Evolutionary conservation across 2,113 vertebrate species (phyloP).

Genomic region (Tetrao urogallus): DNA sequence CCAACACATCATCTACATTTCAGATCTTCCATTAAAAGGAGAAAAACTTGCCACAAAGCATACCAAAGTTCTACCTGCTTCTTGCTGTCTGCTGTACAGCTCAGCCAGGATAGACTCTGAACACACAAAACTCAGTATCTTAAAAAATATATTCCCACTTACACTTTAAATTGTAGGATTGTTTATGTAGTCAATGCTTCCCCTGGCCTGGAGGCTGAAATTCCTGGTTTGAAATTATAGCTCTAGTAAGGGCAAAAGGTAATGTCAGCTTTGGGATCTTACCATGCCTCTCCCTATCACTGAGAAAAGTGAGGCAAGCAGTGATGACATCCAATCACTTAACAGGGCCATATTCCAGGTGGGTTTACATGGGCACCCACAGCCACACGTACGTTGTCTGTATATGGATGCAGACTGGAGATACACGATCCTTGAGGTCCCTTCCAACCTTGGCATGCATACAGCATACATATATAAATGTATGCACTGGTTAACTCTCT

Average conservation of each 20-base stretch:
- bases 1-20: background rate
- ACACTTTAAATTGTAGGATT: background rate
- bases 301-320: background rate
- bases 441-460: background rate
- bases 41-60: background rate
- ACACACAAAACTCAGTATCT: background rate
- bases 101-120: background rate
- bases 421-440: too few species aligned
- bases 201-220: background rate
- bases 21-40: background rate
- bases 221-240: background rate
- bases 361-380: background rate
- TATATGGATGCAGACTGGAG: too few species aligned
- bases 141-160: background rate
- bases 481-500: background rate
- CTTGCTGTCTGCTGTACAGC: background rate
- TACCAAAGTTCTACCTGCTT: background rate
- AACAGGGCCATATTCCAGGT: background rate
- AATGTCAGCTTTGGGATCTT: background rate
- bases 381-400: background rate
- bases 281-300: background rate
- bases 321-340: background rate
- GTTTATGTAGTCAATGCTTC: background rate
- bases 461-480: background rate
- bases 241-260: background rate